These are phyloP conservation scores for Pinna nobilis DNA, from an alignment of 1,140 invertebrate species.

Conservation along the genomic window DNA sequence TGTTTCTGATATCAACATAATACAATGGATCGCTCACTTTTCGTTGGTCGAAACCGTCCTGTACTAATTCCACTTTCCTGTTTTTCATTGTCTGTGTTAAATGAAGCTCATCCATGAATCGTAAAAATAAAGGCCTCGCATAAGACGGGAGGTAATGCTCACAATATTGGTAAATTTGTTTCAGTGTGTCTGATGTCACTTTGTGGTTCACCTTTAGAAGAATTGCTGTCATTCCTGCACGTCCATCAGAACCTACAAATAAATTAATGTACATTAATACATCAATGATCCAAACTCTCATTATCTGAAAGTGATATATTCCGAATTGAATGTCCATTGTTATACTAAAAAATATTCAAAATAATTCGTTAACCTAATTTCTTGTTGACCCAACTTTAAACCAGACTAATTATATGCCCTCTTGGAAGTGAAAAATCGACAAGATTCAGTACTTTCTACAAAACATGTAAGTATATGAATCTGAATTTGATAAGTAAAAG, in stretches of 20 bases:
- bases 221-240: conserved; percentile 94
- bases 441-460: no score
- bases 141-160: conserved; percentile 83
- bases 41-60: conserved; percentile 89
- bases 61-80: conserved; percentile 81
- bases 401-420: no score
- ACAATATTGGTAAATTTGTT: conserved; percentile 48
- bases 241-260: conserved; percentile 89
- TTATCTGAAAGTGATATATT: no score
- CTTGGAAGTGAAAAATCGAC: no score
- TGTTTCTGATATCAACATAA: conserved; percentile 78
- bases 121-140: conserved; percentile 89
- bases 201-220: conserved; percentile 73
- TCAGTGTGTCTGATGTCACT: conserved; percentile 43
- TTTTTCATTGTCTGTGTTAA: conserved; percentile 51
- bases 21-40: conserved; percentile 87
- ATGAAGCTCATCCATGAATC: conserved; percentile 76
- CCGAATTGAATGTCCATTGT: no score
- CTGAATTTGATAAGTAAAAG: no score
- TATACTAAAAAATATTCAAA: no score
- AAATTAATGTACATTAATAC: no score
- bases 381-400: no score
- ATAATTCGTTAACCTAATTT: no score
- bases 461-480: no score
- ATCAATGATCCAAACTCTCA: no score